Percentiles rank a stretch among this genome's conserved stretches.
Conservation (phyloP, 1,140 invertebrate species). For the Caerostris darwini region DNA sequence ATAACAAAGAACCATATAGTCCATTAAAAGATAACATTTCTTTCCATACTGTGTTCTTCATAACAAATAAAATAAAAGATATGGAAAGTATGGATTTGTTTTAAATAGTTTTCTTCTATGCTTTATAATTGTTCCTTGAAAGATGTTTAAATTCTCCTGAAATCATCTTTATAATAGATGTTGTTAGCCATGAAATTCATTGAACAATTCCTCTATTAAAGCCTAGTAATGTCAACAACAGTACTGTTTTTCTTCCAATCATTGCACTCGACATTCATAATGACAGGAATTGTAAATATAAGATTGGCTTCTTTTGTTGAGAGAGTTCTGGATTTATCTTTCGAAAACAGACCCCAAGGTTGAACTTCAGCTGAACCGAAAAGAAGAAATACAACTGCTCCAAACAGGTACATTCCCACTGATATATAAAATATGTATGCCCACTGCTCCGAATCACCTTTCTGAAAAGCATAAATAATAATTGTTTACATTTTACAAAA, state of each 20-base stretch:
- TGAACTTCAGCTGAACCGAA: constrained; percentile 81
- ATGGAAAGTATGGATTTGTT: too few species aligned
- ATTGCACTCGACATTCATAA: not conserved
- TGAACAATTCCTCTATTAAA: not conserved
- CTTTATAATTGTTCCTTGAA: too few species aligned
- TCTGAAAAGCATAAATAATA: constrained; percentile 75
- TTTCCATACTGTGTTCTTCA: too few species aligned
- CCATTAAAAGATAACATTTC: too few species aligned
- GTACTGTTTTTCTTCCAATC: not conserved
- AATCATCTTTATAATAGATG: too few species aligned
- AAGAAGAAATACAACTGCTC: constrained; percentile 87
- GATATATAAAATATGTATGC: constrained; percentile 88
- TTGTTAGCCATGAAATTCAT: too few species aligned
- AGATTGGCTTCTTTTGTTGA: constrained; percentile 33
- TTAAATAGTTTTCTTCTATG: too few species aligned
- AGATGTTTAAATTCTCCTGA: too few species aligned
- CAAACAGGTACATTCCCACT: constrained; percentile 86
- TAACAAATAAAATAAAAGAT: too few species aligned
- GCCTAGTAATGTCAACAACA: not conserved
- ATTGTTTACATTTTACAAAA: too few species aligned
- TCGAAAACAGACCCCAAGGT: constrained; percentile 79
- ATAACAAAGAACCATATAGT: too few species aligned
- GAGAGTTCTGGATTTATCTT: constrained; percentile 5
- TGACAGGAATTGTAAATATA: constrained; percentile 28
- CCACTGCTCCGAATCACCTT: constrained; percentile 89